phyloP scores from a whole-genome alignment of 2,888 invertebrate species.

The Pterobdella sp. region DNA sequence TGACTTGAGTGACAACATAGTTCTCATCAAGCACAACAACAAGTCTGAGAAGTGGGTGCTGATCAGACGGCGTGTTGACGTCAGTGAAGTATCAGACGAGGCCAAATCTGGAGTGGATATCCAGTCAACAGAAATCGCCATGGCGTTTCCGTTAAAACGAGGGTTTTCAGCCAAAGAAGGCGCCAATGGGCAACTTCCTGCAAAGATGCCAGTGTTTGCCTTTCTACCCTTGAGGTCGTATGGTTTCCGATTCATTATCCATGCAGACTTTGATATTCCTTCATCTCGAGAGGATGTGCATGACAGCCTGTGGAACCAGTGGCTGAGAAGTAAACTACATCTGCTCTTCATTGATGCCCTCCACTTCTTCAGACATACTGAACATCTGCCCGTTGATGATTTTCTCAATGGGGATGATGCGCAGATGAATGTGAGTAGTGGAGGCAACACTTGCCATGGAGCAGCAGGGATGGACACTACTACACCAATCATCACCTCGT shows the following conservation, averaged over 20 bases:
- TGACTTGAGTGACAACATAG: conserved; percentile 42
- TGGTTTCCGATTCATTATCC: conserved; percentile 50
- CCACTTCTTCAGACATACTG: conserved; percentile 42
- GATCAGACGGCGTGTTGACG: conserved; percentile 44
- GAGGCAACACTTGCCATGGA: background rate
- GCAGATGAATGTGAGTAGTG: background rate
- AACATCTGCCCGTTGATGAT: conserved; percentile 12
- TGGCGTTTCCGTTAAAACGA: conserved; percentile 44
- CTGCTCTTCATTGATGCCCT: conserved; percentile 46
- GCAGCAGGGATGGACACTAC: background rate
- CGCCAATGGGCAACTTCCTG: conserved; percentile 36
- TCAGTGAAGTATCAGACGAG: conserved; percentile 37
- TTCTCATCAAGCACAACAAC: conserved; percentile 43
- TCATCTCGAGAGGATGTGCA: conserved; percentile 51
- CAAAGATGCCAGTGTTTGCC: conserved; percentile 50
- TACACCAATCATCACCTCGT: background rate
- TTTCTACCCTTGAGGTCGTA: conserved; percentile 50
- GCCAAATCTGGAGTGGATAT: conserved; percentile 48
- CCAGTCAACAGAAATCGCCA: conserved; percentile 48
- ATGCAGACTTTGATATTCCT: conserved; percentile 52
- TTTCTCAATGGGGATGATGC: background rate
- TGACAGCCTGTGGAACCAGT: conserved; percentile 51
- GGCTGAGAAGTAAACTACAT: conserved; percentile 48
- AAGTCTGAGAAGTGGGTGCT: conserved; percentile 45
- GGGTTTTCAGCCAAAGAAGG: background rate